Conservation (phyloP, 2,113 vertebrate genomes). For the Hemichromis elongatus region DNA sequence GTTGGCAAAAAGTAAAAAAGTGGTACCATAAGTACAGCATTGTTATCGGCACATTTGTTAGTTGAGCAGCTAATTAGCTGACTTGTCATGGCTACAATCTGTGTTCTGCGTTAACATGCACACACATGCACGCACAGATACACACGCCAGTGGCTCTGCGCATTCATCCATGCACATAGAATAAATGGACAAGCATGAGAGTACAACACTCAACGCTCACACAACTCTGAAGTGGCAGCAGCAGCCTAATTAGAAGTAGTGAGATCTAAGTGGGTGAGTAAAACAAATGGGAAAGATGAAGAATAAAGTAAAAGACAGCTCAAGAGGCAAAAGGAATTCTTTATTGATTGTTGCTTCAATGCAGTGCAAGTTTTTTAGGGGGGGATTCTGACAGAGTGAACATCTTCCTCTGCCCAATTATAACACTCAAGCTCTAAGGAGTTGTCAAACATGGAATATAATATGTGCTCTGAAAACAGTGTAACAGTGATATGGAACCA, state of each 20-base stretch:
- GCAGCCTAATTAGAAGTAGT: slow-evolving; percentile 24
- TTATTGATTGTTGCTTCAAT: slow-evolving; percentile 24
- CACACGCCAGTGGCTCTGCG: neutral
- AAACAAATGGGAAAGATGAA: neutral
- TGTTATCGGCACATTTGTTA: neutral
- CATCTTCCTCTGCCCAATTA: slow-evolving; percentile 37
- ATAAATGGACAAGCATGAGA: neutral
- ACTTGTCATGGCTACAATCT: slow-evolving; percentile 21
- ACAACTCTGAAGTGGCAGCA: slow-evolving; percentile 1
- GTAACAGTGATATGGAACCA: neutral
- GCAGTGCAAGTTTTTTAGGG: neutral
- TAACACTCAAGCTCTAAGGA: neutral
- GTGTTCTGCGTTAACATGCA: neutral
- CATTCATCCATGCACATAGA: neutral
- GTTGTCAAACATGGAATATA: slow-evolving; percentile 15
- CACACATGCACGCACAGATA: neutral
- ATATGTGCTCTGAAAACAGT: neutral
- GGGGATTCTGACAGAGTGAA: neutral
- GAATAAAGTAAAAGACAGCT: neutral
- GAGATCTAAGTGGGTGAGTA: neutral
- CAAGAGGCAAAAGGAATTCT: neutral
- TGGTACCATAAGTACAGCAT: neutral
- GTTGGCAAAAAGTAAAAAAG: neutral
- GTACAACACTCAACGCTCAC: neutral
- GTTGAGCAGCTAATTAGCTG: slow-evolving; percentile 41